Conservation (phyloP, 2,113 vertebrate species). For the Rhombomys opimus region DNA sequence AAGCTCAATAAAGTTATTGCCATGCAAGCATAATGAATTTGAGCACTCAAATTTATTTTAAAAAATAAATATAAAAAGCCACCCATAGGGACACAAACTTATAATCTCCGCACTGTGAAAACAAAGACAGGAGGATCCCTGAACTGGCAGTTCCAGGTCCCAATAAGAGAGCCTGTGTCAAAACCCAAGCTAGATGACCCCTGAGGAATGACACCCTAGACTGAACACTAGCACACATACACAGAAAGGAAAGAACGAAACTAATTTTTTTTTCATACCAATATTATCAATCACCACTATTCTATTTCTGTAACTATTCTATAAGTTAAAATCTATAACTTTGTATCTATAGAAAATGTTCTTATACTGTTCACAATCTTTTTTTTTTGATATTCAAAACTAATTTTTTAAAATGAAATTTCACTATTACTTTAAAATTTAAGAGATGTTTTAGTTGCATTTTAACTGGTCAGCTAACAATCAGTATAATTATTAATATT, state of each 20-base stretch:
- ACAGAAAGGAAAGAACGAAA: not conserved
- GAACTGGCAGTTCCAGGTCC: not conserved
- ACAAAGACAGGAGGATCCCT: not conserved
- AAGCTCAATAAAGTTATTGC: not conserved
- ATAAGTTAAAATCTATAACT: not conserved
- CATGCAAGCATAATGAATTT: not conserved
- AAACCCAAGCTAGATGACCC: not conserved
- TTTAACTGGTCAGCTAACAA: constrained; percentile 37
- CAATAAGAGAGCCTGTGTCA: not conserved
- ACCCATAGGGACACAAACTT: not conserved
- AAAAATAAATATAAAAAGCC: not conserved
- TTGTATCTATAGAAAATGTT: not conserved
- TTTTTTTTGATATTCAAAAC: not conserved
- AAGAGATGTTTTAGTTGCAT: not conserved
- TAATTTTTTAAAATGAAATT: constrained; percentile 37
- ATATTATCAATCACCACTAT: not conserved
- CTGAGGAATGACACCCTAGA: not conserved
- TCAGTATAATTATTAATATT: not conserved
- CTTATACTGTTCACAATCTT: not conserved
- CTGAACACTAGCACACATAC: not conserved
- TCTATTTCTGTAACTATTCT: not conserved
- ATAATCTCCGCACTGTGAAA: not conserved
- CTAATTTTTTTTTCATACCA: not conserved
- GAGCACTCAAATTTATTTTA: no score
- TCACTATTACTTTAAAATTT: constrained; percentile 7